These are phyloP conservation scores for Lamprologus lemairii DNA, from an alignment of 2,113 vertebrate genomes.

Conservation along the genomic window DNA sequence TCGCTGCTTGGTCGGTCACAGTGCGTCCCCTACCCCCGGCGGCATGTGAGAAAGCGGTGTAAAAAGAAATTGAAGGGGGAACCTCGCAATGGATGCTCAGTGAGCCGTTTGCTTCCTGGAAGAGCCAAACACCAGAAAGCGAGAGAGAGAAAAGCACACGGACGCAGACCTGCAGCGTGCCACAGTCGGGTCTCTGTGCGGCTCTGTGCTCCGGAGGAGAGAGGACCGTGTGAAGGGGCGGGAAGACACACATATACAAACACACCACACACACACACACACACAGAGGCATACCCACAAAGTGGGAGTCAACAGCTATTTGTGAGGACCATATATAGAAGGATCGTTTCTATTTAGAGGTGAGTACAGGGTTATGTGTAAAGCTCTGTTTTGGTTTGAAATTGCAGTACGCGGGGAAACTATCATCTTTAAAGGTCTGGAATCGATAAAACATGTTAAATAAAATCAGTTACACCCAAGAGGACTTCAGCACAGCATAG, in stretches of 20 bases:
- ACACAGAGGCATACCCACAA: not conserved
- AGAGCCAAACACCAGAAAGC: not conserved
- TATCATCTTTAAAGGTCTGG: not conserved
- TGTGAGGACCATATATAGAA: not conserved
- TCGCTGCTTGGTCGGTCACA: conserved; percentile 44
- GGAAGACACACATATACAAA: not conserved
- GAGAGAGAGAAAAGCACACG: not conserved
- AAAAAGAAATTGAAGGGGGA: not conserved
- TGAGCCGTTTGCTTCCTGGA: not conserved
- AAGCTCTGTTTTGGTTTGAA: not conserved
- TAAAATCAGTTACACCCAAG: not conserved
- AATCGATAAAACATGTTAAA: not conserved
- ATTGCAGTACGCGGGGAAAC: not conserved
- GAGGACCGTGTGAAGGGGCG: not conserved
- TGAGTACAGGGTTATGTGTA: not conserved
- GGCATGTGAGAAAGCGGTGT: conserved; percentile 19
- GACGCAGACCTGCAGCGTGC: not conserved
- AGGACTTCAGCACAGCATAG: not conserved
- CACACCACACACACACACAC: not conserved
- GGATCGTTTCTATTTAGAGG: not conserved
- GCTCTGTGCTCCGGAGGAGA: conserved; percentile 10
- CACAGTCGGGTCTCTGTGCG: conserved; percentile 24
- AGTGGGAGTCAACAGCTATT: not conserved
- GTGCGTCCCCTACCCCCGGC: conserved; percentile 2
- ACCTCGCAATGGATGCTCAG: not conserved